These are phyloP conservation scores for Pterocles orientalis DNA, from an alignment of 2,113 vertebrate genomes.

Conservation along the genomic window DNA sequence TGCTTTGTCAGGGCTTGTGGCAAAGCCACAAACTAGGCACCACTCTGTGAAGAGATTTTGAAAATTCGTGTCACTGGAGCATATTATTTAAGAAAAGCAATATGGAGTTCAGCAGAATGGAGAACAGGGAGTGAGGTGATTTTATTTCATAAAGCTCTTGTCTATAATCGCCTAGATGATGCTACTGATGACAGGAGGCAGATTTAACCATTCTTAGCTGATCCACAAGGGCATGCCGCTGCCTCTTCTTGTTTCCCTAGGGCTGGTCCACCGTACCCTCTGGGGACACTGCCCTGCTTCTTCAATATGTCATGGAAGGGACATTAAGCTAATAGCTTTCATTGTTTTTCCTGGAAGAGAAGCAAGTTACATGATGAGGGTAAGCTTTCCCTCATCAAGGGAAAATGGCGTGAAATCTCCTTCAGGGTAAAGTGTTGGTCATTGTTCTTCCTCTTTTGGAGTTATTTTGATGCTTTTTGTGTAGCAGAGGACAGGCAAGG, in stretches of 20 bases:
- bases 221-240: background rate
- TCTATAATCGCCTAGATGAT: background rate
- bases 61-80: background rate
- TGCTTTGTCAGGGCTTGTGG: background rate
- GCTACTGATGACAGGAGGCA: background rate
- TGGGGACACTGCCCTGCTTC: background rate
- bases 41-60: background rate
- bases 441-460: background rate
- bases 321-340: background rate
- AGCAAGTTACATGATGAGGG: background rate
- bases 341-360: slow-evolving; percentile 23
- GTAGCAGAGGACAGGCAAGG: background rate
- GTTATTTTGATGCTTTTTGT: background rate
- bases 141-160: background rate
- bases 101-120: background rate
- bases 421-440: background rate
- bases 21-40: background rate
- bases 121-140: background rate
- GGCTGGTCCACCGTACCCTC: background rate
- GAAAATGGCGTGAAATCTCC: slow-evolving; percentile 19
- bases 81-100: background rate
- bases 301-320: background rate
- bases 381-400: background rate
- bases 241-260: background rate
- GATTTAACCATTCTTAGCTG: background rate